A percentile compares a stretch with the other conserved stretches of the same genome.
phyloP scores from a whole-genome alignment of 2,113 vertebrate genomes.

The Anguilla japonica region DNA sequence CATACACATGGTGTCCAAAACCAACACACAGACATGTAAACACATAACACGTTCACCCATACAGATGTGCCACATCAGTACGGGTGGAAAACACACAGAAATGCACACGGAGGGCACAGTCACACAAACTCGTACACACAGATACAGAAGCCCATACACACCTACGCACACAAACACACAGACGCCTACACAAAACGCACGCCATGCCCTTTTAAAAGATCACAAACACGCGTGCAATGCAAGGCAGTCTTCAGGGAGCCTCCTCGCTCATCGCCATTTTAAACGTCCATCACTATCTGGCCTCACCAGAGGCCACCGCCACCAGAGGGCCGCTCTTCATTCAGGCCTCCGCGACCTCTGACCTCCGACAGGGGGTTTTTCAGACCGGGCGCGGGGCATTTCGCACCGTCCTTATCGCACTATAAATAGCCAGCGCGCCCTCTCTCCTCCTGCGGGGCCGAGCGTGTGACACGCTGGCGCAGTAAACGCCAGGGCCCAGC shows the following conservation, averaged over 20 bases:
- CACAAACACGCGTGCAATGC: no score
- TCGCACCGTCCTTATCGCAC: background rate
- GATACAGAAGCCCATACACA: background rate
- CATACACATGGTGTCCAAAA: background rate
- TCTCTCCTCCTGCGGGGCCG: background rate
- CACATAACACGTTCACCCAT: no score
- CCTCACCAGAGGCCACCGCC: background rate
- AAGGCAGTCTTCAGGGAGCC: no score
- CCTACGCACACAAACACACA: no score
- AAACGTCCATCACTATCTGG: background rate
- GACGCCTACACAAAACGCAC: no score
- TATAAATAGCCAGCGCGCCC: background rate
- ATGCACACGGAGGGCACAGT: no score
- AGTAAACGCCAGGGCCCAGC: background rate
- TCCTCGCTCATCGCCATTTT: conserved; percentile 7
- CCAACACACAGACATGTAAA: background rate
- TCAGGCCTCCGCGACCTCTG: conserved; percentile 3
- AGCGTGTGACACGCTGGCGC: background rate
- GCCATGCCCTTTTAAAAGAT: no score
- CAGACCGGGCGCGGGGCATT: background rate
- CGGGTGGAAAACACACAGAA: background rate
- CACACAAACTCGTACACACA: background rate
- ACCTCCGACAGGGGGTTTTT: background rate
- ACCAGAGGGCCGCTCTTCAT: background rate
- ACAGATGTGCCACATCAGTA: no score